Base-by-base conservation (phyloP, 1,140 invertebrate species). In the Zaprionus africanus region DNA sequence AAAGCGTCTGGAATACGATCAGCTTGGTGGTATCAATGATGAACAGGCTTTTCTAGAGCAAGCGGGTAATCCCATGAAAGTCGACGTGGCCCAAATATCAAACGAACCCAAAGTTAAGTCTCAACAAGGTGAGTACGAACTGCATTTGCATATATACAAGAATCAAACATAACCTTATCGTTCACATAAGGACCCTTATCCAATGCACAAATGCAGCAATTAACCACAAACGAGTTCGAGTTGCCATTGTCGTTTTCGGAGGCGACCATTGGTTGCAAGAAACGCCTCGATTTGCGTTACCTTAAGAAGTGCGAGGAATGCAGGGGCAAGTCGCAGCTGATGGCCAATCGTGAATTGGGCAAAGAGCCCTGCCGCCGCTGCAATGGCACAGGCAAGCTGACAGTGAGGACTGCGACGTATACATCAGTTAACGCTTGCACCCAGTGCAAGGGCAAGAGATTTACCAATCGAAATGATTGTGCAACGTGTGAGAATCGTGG, bases 1-100 rank as follows among this genome's bases (percentile, higher is more conserved):
- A 24, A 97, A 97, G 91, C 93, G 96, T 63, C 93, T 94, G 36
- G 94, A 97, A 59, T 98, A 97, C 81, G 97, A 98, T 82, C 81
- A 91, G 54, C 36, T 91, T 15, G 91, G 91, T 2, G 74, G 81
- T 2, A 76, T 92, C 15, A 74, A 76, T 51, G 78, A 91, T 38
- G 91, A 92, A 28, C 75, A 71, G 26, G 80, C 84, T 9, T 91
- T 92, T 28, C 64, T 92, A 0, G 81, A 82, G 26, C 82, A 90
- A 58, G 84, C 84, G 0, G 75, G 75, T 0, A 84, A 88, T 74
- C 85, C 84, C 43, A 81, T 90, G 69, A 64, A 59, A 0, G 4
- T 66, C 7, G 74, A 75, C n/a, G 28, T 46, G 41, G n/a, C 41
- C 54, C 24, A 66, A 57, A n/a, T 38, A 36, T 68, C 54, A 31